phyloP scores from a whole-genome alignment of 2,113 vertebrate genomes.

The Tylochromis polylepis region DNA sequence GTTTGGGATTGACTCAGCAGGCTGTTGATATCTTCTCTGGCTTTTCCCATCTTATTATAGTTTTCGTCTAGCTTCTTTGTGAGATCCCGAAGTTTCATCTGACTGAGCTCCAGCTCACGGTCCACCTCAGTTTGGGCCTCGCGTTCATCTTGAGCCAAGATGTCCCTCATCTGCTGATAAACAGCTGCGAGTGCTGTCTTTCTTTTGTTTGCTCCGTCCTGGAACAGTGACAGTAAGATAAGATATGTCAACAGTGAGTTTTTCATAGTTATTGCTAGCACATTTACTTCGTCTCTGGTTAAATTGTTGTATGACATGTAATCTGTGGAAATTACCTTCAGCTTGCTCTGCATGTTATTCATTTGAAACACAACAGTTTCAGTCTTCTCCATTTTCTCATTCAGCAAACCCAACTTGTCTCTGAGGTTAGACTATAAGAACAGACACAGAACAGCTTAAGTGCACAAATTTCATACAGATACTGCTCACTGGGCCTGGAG shows the following conservation, averaged over 20 bases:
- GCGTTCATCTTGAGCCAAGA: constrained; percentile 74
- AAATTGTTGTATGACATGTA: not conserved
- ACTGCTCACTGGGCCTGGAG: fast-evolving
- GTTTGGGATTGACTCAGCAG: constrained; percentile 71
- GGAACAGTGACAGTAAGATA: not conserved
- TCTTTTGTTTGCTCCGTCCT: constrained; percentile 70
- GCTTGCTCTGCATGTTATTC: constrained; percentile 55
- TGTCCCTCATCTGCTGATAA: constrained; percentile 74
- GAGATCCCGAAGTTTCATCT: constrained; percentile 60
- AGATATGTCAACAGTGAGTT: not conserved
- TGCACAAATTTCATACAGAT: fast-evolving
- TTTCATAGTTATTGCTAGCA: fast-evolving
- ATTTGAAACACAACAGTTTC: constrained; percentile 57
- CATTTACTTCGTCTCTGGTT: fast-evolving
- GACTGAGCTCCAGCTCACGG: constrained; percentile 76
- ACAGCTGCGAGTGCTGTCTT: constrained; percentile 66
- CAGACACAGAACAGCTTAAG: not conserved
- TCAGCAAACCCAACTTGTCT: constrained; percentile 64
- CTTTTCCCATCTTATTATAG: constrained; percentile 65
- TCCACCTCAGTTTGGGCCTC: constrained; percentile 57
- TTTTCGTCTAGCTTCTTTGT: constrained; percentile 70
- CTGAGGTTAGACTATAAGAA: constrained; percentile 67
- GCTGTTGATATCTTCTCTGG: constrained; percentile 66
- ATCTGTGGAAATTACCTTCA: constrained; percentile 61
- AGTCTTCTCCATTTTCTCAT: constrained; percentile 69